phyloP scores from a whole-genome alignment of 2,113 vertebrate genomes.

The Etia nguti region DNA sequence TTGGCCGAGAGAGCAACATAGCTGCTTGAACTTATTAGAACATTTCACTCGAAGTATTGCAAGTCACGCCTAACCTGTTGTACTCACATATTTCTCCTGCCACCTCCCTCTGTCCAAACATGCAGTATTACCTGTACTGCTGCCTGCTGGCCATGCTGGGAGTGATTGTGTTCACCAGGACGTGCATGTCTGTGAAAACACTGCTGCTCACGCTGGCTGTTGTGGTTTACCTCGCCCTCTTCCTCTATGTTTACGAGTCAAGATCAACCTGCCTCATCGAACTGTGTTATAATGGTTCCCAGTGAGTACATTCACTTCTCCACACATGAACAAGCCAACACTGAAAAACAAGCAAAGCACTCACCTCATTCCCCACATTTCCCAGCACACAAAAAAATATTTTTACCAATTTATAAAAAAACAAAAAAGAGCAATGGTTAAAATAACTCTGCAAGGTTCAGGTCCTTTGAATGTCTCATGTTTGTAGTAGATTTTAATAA shows the following conservation, averaged over 20 bases:
- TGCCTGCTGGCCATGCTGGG: constrained; percentile 83
- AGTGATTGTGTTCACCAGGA: constrained; percentile 80
- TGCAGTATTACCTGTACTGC: constrained; percentile 86
- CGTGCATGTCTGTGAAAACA: constrained; percentile 77
- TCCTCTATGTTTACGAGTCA: constrained; percentile 74
- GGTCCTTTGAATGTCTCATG: background rate
- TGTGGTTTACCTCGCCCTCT: constrained; percentile 80
- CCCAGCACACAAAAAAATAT: background rate
- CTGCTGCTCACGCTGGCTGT: constrained; percentile 81
- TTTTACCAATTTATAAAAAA: too few species aligned
- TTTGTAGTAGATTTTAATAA: background rate
- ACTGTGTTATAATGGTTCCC: constrained; percentile 61
- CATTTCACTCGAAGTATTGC: background rate
- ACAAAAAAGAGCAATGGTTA: background rate
- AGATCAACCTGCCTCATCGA: constrained; percentile 72
- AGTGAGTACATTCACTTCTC: constrained; percentile 35
- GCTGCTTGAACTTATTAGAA: background rate
- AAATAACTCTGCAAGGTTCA: background rate
- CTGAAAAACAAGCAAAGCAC: background rate
- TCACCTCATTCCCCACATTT: background rate
- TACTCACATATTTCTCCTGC: background rate
- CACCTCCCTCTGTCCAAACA: background rate
- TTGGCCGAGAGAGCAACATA: background rate
- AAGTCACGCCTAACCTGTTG: background rate
- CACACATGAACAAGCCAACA: background rate